A percentile compares a stretch with the other conserved stretches of the same genome.
Evolutionary conservation across 1,140 invertebrate genomes (phyloP).

Genomic region (Drosophila ambigua): DNA sequence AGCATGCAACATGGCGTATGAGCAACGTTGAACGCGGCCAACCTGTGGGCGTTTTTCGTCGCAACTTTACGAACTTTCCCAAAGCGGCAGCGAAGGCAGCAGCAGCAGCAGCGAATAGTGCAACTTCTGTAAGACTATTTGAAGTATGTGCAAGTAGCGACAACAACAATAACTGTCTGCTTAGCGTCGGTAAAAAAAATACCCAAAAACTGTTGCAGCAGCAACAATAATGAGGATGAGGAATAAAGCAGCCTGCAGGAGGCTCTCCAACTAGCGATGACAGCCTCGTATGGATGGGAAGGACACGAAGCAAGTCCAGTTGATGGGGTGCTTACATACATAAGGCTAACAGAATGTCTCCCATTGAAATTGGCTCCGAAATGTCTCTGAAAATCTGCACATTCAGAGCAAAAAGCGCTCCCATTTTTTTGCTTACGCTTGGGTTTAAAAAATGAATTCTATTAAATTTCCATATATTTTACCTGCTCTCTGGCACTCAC

Average conservation of each 20-base stretch:
- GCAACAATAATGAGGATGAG: slow-evolving; percentile 44
- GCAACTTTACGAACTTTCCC: slow-evolving; percentile 77
- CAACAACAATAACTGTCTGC: slow-evolving; percentile 67
- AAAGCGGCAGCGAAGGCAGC: slow-evolving; percentile 19
- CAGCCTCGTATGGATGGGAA: not conserved
- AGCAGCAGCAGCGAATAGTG: slow-evolving; percentile 25
- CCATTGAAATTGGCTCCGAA: no score
- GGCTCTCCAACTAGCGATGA: slow-evolving; percentile 43
- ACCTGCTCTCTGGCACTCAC: slow-evolving; percentile 4
- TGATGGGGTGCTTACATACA: no score
- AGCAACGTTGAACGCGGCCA: slow-evolving; percentile 64
- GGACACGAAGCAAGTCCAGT: no score
- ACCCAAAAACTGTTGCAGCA: slow-evolving; percentile 21
- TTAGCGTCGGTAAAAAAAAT: slow-evolving; percentile 44
- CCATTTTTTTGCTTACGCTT: no score
- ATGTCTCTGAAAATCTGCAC: no score
- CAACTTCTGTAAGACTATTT: slow-evolving; percentile 69
- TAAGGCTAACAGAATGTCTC: no score
- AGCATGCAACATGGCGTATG: slow-evolving; percentile 69
- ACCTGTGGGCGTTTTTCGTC: slow-evolving; percentile 79
- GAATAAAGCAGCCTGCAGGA: slow-evolving; percentile 36
- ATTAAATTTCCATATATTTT: no score
- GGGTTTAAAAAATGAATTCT: no score
- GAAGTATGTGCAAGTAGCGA: slow-evolving; percentile 72
- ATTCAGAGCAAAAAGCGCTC: no score